These are phyloP conservation scores for Clostera curtula DNA, from an alignment of 2,888 invertebrate species.

Conservation along the genomic window DNA sequence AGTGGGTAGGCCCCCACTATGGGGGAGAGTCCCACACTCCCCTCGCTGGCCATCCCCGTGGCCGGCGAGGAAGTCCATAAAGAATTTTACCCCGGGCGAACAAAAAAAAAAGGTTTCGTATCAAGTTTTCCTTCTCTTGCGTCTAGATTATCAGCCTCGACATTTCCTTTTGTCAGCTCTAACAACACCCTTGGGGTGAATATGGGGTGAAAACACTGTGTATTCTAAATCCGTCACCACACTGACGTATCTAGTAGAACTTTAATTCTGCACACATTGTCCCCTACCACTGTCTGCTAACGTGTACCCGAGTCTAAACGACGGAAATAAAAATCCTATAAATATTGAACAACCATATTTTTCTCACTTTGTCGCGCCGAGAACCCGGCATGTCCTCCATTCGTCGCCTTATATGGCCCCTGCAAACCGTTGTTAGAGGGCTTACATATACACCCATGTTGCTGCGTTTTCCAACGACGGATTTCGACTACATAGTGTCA, in stretches of 20 bases:
- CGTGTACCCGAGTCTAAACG: conserved; percentile 62
- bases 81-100: too few species aligned
- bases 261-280: conserved; percentile 22
- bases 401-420: conserved; percentile 33
- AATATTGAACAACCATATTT: conserved; percentile 73
- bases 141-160: too few species aligned
- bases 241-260: conserved; percentile 28
- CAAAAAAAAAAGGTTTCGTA: too few species aligned
- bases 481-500: background rate
- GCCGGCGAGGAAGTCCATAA: too few species aligned
- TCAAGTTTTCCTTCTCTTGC: too few species aligned
- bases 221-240: too few species aligned
- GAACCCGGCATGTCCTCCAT: conserved; percentile 43
- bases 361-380: conserved; percentile 68
- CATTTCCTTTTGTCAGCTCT: too few species aligned
- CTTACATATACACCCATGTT: conserved; percentile 19
- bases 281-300: conserved; percentile 37
- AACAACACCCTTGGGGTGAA: too few species aligned
- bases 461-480: conserved; percentile 6
- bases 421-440: conserved; percentile 24
- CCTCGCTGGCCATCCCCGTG: too few species aligned
- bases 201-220: too few species aligned
- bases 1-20: too few species aligned
- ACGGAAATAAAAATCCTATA: conserved; percentile 71
- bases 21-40: too few species aligned